Evolutionary conservation across 2,797 vertebrate genomes (phyloP), one percentile per base, ranked within the genome.

Genomic region (Catharus ustulatus): DNA sequence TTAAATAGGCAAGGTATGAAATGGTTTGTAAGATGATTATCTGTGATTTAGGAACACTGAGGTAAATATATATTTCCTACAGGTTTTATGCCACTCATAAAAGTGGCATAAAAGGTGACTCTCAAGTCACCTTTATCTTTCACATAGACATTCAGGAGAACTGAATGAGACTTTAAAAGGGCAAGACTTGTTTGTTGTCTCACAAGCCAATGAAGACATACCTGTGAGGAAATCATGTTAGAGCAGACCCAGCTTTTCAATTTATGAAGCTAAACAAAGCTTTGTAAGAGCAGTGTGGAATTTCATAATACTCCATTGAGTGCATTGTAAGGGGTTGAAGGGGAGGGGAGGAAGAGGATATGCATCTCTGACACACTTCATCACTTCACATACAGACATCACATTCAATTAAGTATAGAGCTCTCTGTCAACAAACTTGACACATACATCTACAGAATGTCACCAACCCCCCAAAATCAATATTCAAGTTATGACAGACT

Each of bases 391-490:
- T 89, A 90, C 86, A 96, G 90, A 83, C 73, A 96, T 95, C 95
- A 96, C 90, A 96, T 96, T 97, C 97, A 97, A 98, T 98, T 98
- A 98, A 97, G 68, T 78, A 64, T 59, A 97, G 95, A 97, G 84
- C 75, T 92, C 80, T 97, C 95, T 96, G 96, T 97, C 97, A 97
- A 96, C 96, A 97, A 90, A 94, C 67, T 93, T 97, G 97, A 97
- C 96, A 96, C 24, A 18, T 72, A 92, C 51, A 96, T 96, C 96
- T 89, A 95, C 91, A 90, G 96, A 97, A 96, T 96, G 95, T 97
- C 97, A 96, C 62, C 75, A 97, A 57, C 29, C 34, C 51, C 67
- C 82, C 48, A 14, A 85, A 97, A 98, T 97, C 97, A 97, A 97
- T 98, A 97, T 95, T 97, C 94, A 91, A 94, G 94, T 96, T 97